phyloP scores from a whole-genome alignment of 2,113 vertebrate species.

The Eulacestoma nigropectus region DNA sequence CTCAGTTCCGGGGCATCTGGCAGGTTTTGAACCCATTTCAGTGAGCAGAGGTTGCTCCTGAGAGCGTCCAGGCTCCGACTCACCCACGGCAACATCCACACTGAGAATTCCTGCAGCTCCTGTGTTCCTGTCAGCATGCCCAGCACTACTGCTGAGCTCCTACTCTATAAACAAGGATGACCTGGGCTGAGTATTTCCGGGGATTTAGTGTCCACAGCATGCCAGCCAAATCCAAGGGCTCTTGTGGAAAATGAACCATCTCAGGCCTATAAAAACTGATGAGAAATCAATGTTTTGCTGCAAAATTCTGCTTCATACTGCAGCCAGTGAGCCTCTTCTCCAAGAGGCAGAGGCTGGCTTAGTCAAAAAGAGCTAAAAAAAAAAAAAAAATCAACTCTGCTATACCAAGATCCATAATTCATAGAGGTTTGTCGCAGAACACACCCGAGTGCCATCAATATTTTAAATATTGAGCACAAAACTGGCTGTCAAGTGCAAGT shows the following conservation, averaged over 20 bases:
- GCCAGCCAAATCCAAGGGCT: background rate
- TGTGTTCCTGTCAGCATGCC: accelerated
- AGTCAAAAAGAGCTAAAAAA: background rate
- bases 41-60: background rate
- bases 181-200: accelerated
- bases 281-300: background rate
- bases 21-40: too few species aligned
- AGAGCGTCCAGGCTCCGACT: accelerated
- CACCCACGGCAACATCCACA: background rate
- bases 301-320: background rate
- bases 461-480: background rate
- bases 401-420: background rate
- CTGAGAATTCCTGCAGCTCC: background rate
- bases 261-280: background rate
- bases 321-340: background rate
- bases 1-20: accelerated
- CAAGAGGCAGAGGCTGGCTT: background rate
- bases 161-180: background rate
- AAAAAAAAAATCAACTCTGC: background rate
- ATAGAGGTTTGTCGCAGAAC: background rate
- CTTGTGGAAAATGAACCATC: background rate
- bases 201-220: background rate
- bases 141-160: background rate
- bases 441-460: background rate
- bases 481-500: background rate